Conservation (phyloP, 2,113 vertebrate species). For the Marmota flaviventris region DNA sequence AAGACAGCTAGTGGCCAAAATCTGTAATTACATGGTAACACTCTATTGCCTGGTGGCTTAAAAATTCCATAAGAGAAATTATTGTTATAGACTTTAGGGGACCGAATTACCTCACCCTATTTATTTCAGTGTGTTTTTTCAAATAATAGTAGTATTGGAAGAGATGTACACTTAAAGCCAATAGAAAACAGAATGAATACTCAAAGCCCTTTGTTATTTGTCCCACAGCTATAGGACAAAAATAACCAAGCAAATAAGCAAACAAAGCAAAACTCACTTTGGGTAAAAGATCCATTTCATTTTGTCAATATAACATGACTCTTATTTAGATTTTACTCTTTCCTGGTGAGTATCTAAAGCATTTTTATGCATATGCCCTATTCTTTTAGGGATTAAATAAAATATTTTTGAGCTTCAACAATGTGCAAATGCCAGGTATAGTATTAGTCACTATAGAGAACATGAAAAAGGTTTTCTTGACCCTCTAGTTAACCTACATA, state of each 20-base stretch:
- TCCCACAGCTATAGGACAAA: not conserved
- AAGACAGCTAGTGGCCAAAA: slow-evolving; percentile 4
- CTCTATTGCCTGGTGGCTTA: not conserved
- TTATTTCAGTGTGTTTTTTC: not conserved
- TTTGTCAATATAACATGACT: not conserved
- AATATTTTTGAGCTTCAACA: not conserved
- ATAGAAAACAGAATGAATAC: not conserved
- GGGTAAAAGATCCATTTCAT: not conserved
- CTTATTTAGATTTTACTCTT: not conserved
- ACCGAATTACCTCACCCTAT: not conserved
- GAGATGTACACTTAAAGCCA: not conserved
- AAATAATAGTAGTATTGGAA: not conserved
- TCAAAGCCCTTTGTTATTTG: not conserved
- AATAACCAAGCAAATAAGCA: not conserved
- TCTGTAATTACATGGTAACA: not conserved
- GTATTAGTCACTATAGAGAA: not conserved
- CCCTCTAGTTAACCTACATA: not conserved
- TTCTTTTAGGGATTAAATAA: not conserved
- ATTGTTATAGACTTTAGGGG: not conserved
- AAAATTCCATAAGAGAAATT: not conserved
- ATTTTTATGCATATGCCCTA: not conserved
- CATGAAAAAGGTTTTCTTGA: not conserved
- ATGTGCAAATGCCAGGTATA: not conserved
- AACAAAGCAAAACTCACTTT: not conserved
- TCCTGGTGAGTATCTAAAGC: not conserved